Evolutionary conservation across 2,113 vertebrate genomes (phyloP), one percentile per base, ranked within the genome.

Genomic region (Anguilla rostrata): DNA sequence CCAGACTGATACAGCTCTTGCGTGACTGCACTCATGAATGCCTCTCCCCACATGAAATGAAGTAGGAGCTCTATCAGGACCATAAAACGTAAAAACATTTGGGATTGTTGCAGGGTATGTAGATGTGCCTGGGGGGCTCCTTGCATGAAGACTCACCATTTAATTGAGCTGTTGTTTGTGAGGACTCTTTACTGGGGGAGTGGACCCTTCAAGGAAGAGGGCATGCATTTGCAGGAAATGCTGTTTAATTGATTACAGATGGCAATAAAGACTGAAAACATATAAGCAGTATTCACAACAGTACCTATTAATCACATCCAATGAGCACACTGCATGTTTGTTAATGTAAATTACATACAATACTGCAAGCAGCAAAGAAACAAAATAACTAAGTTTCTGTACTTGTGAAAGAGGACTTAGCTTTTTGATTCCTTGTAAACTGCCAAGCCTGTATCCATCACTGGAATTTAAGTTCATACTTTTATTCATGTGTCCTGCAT

Each of bases 1-100:
- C 83, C 63, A 75, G 83, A 78, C 66, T 84, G 66, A 86, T 63
- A 46, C 18, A 39, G 79, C 85, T 86, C 85, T 79, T 43, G 85
- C 40, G 79, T 82, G 85, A 12, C 85, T 82, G 26, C 49, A 39
- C 57, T 53, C 14, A 78, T 60, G 5, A 79, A 78, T 41, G 7
- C 56, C 26, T 43, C 57, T 57, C 56, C 39, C 60, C 85, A 15
- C 8, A 53, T 39, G 43, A 41, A 86, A 41, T 82, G 43, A 7
- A 63, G 26, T 29, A 43, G 81, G 18, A 83, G 81, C 15, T 83
- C n/a, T 40, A 49, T 7, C n/a, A 5, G 56, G 20, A 26, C 57
- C 56, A 83, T 86, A 82, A 86, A 86, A 82, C 40, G 75, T 75
- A 86, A 82, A 66, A 40, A 60, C 78, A 46, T 46, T 39, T 81